Conservation (phyloP, 64 coral and sea anemone genomes). For the Orbicella faveolata region DNA sequence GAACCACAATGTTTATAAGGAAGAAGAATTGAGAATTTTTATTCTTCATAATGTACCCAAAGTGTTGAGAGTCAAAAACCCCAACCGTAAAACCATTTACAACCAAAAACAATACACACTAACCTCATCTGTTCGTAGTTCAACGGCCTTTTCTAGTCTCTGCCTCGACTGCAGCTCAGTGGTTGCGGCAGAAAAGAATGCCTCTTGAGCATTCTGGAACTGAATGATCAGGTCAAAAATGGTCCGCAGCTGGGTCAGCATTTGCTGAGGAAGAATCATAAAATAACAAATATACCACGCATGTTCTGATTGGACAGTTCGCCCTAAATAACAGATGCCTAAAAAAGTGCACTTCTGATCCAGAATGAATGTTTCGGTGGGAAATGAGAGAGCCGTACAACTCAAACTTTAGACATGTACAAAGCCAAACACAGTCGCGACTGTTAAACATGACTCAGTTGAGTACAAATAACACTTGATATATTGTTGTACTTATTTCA, state of each 20-base stretch:
- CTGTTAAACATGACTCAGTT: too few relatives aligned
- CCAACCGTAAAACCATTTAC: background rate
- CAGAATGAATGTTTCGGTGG: too few relatives aligned
- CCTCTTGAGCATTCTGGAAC: slow-evolving; percentile 82
- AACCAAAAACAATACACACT: background rate
- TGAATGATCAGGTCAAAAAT: slow-evolving; percentile 98
- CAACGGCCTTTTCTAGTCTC: slow-evolving; percentile 41
- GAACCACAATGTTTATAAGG: too few relatives aligned
- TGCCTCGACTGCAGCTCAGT: slow-evolving; percentile 75
- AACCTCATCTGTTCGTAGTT: slow-evolving; percentile 86
- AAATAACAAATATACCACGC: background rate
- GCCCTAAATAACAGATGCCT: background rate
- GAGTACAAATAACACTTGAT: too few relatives aligned
- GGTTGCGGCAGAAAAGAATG: slow-evolving; percentile 70
- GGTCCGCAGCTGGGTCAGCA: slow-evolving; percentile 91
- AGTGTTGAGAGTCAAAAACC: background rate
- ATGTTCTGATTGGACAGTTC: background rate
- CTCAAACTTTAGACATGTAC: too few relatives aligned
- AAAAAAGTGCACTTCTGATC: too few relatives aligned
- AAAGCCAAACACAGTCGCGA: too few relatives aligned
- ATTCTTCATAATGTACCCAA: background rate
- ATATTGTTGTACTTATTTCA: too few relatives aligned
- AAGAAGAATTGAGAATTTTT: too few relatives aligned
- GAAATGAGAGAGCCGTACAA: too few relatives aligned
- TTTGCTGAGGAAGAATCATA: slow-evolving; percentile 42